Percentiles rank a stretch among this genome's conserved stretches.
phyloP scores from a whole-genome alignment of 2,113 vertebrate species.

The Neodontobutis hainanensis region DNA sequence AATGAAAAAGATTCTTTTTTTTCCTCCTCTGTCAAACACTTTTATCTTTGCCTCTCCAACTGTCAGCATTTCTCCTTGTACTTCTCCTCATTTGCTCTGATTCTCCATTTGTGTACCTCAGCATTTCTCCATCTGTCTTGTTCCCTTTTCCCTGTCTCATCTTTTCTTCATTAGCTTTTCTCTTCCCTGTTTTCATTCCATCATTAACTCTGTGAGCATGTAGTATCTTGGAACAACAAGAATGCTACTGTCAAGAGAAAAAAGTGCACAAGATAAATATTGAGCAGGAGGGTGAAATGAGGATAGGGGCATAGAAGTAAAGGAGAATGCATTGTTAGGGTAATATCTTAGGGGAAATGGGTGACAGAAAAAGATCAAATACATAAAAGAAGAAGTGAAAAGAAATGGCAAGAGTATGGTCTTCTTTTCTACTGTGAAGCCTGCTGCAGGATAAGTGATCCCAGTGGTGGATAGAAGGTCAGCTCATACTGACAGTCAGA shows the following conservation, averaged over 20 bases:
- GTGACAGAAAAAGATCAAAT: constrained; percentile 20
- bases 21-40: constrained; percentile 59
- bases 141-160: constrained; percentile 27
- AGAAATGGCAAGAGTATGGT: constrained; percentile 31
- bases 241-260: background rate
- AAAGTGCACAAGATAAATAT: constrained; percentile 24
- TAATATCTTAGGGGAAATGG: constrained; percentile 27
- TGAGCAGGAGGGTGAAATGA: constrained; percentile 14
- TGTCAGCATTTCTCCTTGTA: constrained; percentile 63
- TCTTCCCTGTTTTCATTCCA: constrained; percentile 51
- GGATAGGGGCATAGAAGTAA: constrained; percentile 17
- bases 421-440: constrained; percentile 45
- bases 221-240: constrained; percentile 26
- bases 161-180: constrained; percentile 63
- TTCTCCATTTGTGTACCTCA: constrained; percentile 60
- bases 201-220: constrained; percentile 48
- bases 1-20: constrained; percentile 63
- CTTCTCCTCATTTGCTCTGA: constrained; percentile 37
- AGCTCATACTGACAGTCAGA: constrained; percentile 61
- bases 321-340: constrained; percentile 21
- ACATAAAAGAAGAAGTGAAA: constrained; percentile 4
- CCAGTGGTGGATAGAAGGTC: constrained; percentile 67
- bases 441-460: constrained; percentile 66
- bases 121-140: constrained; percentile 46
- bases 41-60: constrained; percentile 60